phyloP scores from a whole-genome alignment of 2,113 vertebrate genomes.

The Dolichallabes microphthalmus region DNA sequence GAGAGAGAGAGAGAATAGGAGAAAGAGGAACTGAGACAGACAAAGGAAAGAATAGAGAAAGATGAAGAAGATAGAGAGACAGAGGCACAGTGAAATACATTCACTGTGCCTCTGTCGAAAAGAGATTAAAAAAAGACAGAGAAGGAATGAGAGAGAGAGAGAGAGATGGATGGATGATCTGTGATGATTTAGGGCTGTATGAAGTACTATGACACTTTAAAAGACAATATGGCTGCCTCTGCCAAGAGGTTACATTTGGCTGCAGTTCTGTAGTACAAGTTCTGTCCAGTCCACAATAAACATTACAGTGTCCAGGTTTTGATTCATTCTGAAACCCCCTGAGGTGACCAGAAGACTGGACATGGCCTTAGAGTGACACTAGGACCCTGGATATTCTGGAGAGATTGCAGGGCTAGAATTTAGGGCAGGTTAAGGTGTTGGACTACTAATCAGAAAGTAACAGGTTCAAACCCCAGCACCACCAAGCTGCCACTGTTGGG shows the following conservation, averaged over 20 bases:
- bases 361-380: too few species aligned
- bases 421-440: too few species aligned
- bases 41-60: not conserved
- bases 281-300: not conserved
- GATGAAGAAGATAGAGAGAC: not conserved
- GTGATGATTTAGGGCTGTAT: not conserved
- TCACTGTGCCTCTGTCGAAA: too few species aligned
- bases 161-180: not conserved
- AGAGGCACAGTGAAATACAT: not conserved
- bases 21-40: not conserved
- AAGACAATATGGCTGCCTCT: not conserved
- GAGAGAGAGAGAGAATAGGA: not conserved
- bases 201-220: not conserved
- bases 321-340: not conserved
- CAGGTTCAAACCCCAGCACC: too few species aligned
- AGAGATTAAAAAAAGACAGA: not conserved
- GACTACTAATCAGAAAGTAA: too few species aligned
- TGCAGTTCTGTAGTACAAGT: too few species aligned
- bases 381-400: too few species aligned
- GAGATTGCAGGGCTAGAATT: not conserved
- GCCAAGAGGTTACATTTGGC: not conserved
- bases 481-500: too few species aligned
- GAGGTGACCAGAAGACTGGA: not conserved
- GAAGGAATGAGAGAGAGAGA: not conserved
- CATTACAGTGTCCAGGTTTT: not conserved